Evolutionary conservation across 92 coral and sea anemone genomes (phyloP), one percentile per base, ranked within the genome.

Genomic region (Paramuricea clavata): DNA sequence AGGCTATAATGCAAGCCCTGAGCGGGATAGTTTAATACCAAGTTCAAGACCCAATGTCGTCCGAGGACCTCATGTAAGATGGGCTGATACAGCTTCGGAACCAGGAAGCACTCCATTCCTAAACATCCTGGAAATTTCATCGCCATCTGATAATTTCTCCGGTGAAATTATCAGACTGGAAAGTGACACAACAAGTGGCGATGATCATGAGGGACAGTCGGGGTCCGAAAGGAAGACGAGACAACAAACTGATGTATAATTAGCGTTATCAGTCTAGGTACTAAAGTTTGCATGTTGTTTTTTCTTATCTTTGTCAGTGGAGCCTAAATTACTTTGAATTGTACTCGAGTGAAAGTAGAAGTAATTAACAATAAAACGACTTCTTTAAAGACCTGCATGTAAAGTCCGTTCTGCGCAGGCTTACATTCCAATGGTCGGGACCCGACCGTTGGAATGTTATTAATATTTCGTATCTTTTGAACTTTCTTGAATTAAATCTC

Each of bases 61-160:
- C 8, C 27, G 30, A 27, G 44, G 26, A n/a, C 84, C 84, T 25
- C 72, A 41, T 22, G 84, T 79, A 22, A 44, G 72, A 36, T 79
- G 84, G 84, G 84, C 84, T 25, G 84, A 79, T 39, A 61, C 71
- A 12, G 84, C 57, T 36, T 19, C 64, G 4, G 44, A 76, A 35
- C 8, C 67, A 0, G 25, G 54, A 26, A 60, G 82, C 32, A 79
- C 84, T 5, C 73, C 73, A 5, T 79, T 79, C 39, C 54, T 79
- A 1, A 57, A 79, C 57, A 79, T 79, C 39, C 23, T 73, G 44
- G 84, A 79, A 67, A 79, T 79, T 39, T 57, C 84, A 39, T 34
- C 84, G 34, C 73, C 84, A 12, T 79, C 84, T 42, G 84, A 79
- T 30, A 12, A 17, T 78, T 32, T 31, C 25, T 78, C 83, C 69